Conservation (phyloP, 2,797 vertebrate species). For the Perdix hodgsoniae region DNA sequence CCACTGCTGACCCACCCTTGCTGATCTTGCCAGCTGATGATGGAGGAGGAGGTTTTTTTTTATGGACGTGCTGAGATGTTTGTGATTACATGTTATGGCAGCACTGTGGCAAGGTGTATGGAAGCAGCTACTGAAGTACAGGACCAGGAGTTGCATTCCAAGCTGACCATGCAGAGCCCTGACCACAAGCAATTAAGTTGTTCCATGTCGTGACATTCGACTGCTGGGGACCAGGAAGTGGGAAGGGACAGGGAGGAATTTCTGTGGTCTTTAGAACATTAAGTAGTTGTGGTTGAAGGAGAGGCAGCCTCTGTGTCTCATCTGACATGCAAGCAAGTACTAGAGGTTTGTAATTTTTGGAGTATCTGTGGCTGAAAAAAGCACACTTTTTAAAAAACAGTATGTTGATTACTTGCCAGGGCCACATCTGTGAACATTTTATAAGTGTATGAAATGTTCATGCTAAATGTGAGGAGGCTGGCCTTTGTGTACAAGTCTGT, state of each 20-base stretch:
- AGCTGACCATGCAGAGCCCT: background rate
- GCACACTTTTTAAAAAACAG: background rate
- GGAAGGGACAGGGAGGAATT: background rate
- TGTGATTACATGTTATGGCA: background rate
- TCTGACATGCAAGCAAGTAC: background rate
- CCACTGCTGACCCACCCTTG: background rate
- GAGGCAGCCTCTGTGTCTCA: background rate
- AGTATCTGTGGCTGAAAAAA: background rate
- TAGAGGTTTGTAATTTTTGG: background rate
- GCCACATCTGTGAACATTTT: background rate
- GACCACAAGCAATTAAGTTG: background rate
- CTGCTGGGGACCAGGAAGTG: background rate
- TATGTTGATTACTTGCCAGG: background rate
- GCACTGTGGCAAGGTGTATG: background rate
- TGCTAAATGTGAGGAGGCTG: background rate
- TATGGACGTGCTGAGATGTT: conserved; percentile 11
- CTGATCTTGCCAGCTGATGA: background rate
- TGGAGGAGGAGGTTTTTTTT: background rate
- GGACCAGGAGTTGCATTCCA: background rate
- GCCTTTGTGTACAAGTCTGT: background rate
- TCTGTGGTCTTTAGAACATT: background rate
- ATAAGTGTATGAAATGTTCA: background rate
- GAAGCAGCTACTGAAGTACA: background rate
- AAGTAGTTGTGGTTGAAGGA: background rate
- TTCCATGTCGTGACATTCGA: background rate